These are phyloP conservation scores for Pyrgilauda ruficollis DNA, from an alignment of 2,113 vertebrate species.

Conservation along the genomic window DNA sequence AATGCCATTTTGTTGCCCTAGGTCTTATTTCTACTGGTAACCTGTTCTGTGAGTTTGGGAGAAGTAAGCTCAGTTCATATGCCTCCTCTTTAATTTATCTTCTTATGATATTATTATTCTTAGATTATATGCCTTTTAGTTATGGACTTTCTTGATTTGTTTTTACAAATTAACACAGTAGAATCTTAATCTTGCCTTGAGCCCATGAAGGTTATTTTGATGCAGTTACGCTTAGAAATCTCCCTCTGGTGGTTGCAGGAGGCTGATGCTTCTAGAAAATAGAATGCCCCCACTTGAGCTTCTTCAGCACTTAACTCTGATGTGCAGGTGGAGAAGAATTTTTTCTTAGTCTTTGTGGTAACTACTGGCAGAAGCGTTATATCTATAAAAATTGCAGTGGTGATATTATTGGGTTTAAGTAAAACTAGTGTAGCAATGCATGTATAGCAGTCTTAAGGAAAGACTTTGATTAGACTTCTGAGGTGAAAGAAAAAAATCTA, in stretches of 20 bases:
- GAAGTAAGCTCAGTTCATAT: neutral
- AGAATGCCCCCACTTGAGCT: neutral
- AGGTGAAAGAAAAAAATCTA: neutral
- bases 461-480: neutral
- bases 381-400: neutral
- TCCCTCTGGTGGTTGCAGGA: constrained; percentile 26
- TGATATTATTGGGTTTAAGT: neutral
- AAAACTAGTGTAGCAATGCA: neutral
- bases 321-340: neutral
- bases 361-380: neutral
- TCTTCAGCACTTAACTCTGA: neutral
- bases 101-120: neutral
- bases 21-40: neutral
- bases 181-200: constrained; percentile 4
- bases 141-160: constrained; percentile 8
- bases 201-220: neutral
- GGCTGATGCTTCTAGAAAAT: neutral
- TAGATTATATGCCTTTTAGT: constrained; percentile 25
- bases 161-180: neutral
- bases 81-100: constrained; percentile 7
- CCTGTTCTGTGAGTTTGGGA: neutral
- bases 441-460: neutral
- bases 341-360: neutral
- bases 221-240: neutral
- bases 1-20: neutral